Conservation (phyloP, 2,113 vertebrate genomes). For the Chloroceryle aenea region DNA sequence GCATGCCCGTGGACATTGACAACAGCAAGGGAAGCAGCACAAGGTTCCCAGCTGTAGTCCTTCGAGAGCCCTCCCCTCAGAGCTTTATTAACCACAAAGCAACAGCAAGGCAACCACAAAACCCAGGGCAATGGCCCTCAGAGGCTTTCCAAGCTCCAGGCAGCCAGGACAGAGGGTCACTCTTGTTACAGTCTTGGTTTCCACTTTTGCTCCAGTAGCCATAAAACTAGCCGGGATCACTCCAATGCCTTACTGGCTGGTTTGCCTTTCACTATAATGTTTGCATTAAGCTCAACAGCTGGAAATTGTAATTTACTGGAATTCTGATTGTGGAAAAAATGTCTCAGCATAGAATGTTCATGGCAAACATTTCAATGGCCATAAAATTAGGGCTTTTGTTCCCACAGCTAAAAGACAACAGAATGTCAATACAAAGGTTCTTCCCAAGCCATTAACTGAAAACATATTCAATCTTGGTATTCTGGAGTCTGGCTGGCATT, state of each 20-base stretch:
- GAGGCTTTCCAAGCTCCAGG: background rate
- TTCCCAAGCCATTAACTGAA: background rate
- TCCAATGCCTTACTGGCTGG: background rate
- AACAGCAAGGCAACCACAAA: background rate
- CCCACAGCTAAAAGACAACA: background rate
- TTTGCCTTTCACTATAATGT: background rate
- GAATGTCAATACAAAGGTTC: background rate
- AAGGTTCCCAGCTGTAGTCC: background rate
- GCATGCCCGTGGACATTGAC: fast-evolving
- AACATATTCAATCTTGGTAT: background rate
- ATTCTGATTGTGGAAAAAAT: background rate
- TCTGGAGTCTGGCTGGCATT: fast-evolving
- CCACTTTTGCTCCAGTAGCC: background rate
- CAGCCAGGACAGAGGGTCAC: background rate
- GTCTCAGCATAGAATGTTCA: background rate
- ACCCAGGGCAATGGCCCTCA: background rate
- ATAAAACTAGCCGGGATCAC: background rate
- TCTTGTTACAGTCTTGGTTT: background rate
- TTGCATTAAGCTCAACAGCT: background rate
- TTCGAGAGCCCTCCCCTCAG: fast-evolving
- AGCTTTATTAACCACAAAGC: background rate
- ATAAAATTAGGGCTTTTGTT: background rate
- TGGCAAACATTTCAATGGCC: background rate
- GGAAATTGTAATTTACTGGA: background rate
- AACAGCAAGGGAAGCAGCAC: background rate